Base-by-base conservation (phyloP, 2,113 vertebrate species). In the Labeo catla region DNA sequence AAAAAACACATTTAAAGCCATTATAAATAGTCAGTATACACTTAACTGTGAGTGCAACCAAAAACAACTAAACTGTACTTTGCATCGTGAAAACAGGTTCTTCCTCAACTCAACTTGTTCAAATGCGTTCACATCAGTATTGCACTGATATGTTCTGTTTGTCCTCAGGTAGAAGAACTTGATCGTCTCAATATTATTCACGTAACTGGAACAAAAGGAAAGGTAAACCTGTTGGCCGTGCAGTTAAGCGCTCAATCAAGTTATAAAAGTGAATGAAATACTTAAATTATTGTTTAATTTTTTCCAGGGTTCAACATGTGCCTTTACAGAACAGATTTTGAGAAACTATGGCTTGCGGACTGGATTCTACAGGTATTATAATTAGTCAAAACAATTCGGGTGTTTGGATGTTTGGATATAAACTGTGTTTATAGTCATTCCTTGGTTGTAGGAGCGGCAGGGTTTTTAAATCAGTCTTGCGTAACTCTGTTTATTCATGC, bases 121-220 rank as follows among this genome's bases (percentile, higher is more conserved):
- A 52, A 16, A 52, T 13, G 28, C 52, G 23, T 15, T 70, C 23
- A 52, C 10, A 23, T n/a, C 10, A 5, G 4, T 12, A 47, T 47
- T 8, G 19, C 8, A 0, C 36, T 43, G 36, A 45, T 72, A 39
- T 72, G 39, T 70, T 76, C 15, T 86, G 7, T 86, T 5, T 90
- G 16, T 68, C 39, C 83, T 78, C 91, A 99, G 98, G 96, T 98
- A 85, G 95, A 97, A 43, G 95, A 98, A 85, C 94, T 99, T 21
- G 95, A 99, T 90, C 93, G 78, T 84, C 94, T 99, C 28, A 98
- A 98, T 88, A 96, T 99, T 81, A 98, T 99, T 88, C 98, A 99
- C 15, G 95, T 99, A 81, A 98, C 97, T 0, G 98, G 98, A 87
- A 99, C 98, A 36, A 99, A 99, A 93, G 98, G 98, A 91, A 99